Conservation (phyloP, 2,797 vertebrate genomes). For the Phrynocephalus vlangalii region DNA sequence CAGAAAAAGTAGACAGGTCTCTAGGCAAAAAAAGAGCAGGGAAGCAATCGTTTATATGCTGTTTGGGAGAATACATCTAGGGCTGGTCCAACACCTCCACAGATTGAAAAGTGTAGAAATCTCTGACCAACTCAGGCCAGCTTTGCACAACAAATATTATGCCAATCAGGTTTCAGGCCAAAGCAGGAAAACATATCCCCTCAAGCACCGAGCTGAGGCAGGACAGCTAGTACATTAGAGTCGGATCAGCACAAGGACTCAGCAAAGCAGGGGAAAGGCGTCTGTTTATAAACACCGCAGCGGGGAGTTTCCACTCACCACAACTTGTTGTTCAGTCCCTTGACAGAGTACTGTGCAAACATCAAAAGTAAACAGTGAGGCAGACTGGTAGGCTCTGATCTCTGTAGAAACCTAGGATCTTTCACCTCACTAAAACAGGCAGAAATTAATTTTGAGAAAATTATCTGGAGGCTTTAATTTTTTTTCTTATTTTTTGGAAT, state of each 20-base stretch:
- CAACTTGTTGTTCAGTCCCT: background rate
- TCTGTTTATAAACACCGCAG: background rate
- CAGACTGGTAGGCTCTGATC: background rate
- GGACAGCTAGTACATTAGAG: background rate
- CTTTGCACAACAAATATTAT: background rate
- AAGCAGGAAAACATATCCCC: background rate
- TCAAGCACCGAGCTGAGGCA: background rate
- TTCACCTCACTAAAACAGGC: no score
- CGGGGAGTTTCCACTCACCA: slow-evolving; percentile 3
- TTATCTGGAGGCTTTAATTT: no score
- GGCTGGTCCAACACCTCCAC: no score
- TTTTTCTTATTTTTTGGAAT: background rate
- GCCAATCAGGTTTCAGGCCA: background rate
- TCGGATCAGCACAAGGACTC: background rate
- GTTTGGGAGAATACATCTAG: background rate
- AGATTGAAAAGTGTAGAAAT: background rate
- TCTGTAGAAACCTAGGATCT: background rate
- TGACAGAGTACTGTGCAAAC: background rate
- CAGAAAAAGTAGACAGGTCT: background rate
- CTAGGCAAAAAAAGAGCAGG: background rate
- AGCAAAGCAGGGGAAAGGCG: background rate
- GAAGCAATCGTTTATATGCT: background rate
- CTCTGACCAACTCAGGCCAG: background rate
- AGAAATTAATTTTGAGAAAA: no score
- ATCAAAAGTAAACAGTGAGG: background rate